Percentiles rank a stretch among this genome's conserved stretches.
phyloP scores from a whole-genome alignment of 2,113 vertebrate species.

The Eptatretus burgeri region DNA sequence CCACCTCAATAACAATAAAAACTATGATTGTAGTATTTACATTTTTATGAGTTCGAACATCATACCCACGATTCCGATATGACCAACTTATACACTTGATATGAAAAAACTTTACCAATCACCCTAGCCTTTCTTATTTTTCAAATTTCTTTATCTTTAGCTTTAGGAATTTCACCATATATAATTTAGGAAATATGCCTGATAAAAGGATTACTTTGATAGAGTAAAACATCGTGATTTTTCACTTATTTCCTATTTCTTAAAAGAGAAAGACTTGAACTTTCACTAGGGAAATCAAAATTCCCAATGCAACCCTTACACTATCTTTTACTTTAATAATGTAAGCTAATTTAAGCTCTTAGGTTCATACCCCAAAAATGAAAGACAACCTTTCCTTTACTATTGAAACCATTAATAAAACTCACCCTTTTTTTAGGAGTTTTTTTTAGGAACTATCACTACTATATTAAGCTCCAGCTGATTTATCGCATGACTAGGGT shows the following conservation, averaged over 20 bases:
- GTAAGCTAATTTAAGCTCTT: conserved; percentile 17
- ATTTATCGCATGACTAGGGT: conserved; percentile 11
- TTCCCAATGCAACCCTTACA: conserved; percentile 13
- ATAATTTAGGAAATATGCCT: conserved; percentile 10
- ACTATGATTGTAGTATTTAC: fast-evolving
- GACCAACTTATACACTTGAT: conserved; percentile 9
- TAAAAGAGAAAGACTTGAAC: conserved; percentile 14
- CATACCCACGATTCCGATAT: conserved; percentile 7
- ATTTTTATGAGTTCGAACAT: conserved; percentile 6
- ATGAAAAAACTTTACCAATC: conserved; percentile 11
- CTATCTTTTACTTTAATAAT: conserved; percentile 15
- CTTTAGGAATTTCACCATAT: background rate
- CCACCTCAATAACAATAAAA: background rate
- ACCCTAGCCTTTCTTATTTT: conserved; percentile 8
- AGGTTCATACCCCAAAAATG: conserved; percentile 16
- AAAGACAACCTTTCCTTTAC: conserved; percentile 13
- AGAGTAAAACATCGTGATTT: conserved; percentile 13
- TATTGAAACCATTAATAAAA: conserved; percentile 1
- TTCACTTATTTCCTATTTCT: conserved; percentile 11
- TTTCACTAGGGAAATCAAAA: conserved; percentile 12
- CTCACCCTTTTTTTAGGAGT: fast-evolving
- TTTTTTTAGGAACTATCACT: background rate
- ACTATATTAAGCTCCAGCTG: conserved; percentile 11
- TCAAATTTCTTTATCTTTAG: background rate
- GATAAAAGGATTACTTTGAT: conserved; percentile 13